A percentile compares a stretch with the other conserved stretches of the same genome.
These are phyloP conservation scores for Epistrophe eligans DNA, from an alignment of 2,888 invertebrate species.

Conservation along the genomic window DNA sequence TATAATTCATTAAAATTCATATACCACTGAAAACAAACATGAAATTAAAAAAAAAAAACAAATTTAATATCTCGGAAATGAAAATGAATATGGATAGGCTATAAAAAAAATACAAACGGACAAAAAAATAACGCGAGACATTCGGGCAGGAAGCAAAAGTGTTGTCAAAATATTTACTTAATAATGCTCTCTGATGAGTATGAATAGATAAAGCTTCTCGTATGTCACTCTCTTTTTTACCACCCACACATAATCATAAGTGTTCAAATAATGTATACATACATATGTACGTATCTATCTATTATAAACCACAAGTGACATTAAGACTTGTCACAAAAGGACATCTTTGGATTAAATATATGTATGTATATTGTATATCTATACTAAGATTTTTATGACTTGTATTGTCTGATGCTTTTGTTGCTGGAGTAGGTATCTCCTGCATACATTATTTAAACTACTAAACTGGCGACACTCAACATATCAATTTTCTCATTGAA, in stretches of 20 bases:
- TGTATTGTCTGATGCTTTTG: not conserved
- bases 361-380: no score
- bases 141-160: slow-evolving; percentile 12
- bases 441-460: not conserved
- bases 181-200: slow-evolving; percentile 41
- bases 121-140: not conserved
- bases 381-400: not conserved
- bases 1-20: slow-evolving; percentile 16
- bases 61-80: slow-evolving; percentile 27
- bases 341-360: slow-evolving; percentile 10
- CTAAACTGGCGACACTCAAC: slow-evolving; percentile 1
- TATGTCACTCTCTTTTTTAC: slow-evolving; percentile 28
- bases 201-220: slow-evolving; percentile 31
- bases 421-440: no score
- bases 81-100: slow-evolving; percentile 35
- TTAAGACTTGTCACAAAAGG: slow-evolving; percentile 25
- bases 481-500: slow-evolving; percentile 4
- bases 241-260: slow-evolving; percentile 18
- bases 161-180: slow-evolving; percentile 33
- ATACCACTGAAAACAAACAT: not conserved
- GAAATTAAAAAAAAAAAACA: not conserved
- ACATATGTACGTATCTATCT: not conserved
- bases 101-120: slow-evolving; percentile 8
- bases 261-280: slow-evolving; percentile 2
- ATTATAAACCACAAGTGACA: slow-evolving; percentile 36